Evolutionary conservation across 2,797 vertebrate species (phyloP).

Genomic region (Intellagama lesueurii): DNA sequence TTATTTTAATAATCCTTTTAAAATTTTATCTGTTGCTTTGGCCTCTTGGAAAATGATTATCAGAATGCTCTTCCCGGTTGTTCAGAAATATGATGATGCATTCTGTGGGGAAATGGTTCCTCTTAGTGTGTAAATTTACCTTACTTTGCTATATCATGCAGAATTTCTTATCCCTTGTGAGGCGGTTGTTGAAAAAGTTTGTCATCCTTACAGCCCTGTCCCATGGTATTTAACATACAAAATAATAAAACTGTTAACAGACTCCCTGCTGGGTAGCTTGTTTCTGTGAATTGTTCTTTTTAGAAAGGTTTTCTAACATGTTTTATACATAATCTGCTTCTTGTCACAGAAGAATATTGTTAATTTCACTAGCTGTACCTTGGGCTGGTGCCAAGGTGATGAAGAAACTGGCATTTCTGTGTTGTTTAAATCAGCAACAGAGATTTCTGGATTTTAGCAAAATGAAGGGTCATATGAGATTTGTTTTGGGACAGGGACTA

Average conservation of each 20-base stretch:
- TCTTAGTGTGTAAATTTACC: conserved; percentile 92
- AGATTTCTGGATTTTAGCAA: conserved; percentile 62
- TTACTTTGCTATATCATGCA: conserved; percentile 90
- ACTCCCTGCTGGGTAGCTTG: conserved; percentile 80
- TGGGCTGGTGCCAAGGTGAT: conserved; percentile 69
- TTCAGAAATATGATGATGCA: conserved; percentile 89
- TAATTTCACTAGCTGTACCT: conserved; percentile 62
- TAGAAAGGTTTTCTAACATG: conserved; percentile 66
- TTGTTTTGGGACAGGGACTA: conserved; percentile 54
- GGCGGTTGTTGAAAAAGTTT: conserved; percentile 91
- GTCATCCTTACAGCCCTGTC: conserved; percentile 91
- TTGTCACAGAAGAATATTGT: conserved; percentile 69
- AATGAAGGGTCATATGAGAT: conserved; percentile 44
- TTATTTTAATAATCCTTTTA: conserved; percentile 97
- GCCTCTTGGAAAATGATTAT: conserved; percentile 87
- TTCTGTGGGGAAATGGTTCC: conserved; percentile 89
- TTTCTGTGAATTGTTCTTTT: conserved; percentile 78
- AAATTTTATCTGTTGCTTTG: conserved; percentile 91
- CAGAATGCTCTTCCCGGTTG: conserved; percentile 85
- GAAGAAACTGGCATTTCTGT: conserved; percentile 32
- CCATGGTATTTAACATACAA: conserved; percentile 93
- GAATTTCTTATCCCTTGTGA: conserved; percentile 90
- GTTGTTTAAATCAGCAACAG: conserved; percentile 49
- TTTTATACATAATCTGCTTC: conserved; percentile 66
- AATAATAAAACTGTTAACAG: conserved; percentile 85